Evolutionary conservation across 1,140 invertebrate species (phyloP), one percentile per base, ranked within the genome.

Genomic region (Drosophila ogumai): DNA sequence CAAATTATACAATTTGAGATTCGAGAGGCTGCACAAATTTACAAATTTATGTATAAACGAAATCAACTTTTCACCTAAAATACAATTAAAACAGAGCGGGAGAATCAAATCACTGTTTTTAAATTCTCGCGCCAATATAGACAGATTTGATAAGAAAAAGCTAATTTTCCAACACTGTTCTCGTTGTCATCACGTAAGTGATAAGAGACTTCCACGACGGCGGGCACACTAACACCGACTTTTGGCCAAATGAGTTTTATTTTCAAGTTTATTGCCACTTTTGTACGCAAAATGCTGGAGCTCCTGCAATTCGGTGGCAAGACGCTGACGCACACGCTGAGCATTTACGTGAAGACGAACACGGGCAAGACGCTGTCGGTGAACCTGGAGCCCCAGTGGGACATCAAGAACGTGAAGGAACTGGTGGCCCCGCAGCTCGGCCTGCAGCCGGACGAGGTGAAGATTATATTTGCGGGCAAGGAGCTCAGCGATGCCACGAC

Each of bases 391-490:
- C 96, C 96, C 44, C 94, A 95, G 90, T 96, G 96, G 95, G 95
- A 96, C 81, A 95, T 97, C 25, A 94, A 94, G 79, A 95, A 96
- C 77, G 94, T 97, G 0, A 97, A 97, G 91, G 94, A 96, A 92
- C 91, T 95, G 44, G 94, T 97, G 9, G 95, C 95, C 0, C 95
- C 95, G 3, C 94, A 95, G 90, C 93, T 97, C 49, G 95, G 95
- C 0, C 93, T 96, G 52, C 91, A 94, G 44, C 94, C 95, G 2
- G 94, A 96, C 22, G 95, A 97, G 85, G 93, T 97, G 4, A 96
- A 96, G 92, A 96, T 98, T 46, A 97, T 98, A 90, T 96, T 98
- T 92, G 96, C 96, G 47, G 97, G 97, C 15, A 97, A 97, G 92
- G 96, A 97, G 90, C 92, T 98, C 1, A 94, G 95, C 63, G 95